Evolutionary conservation across 2,888 invertebrate genomes (phyloP).

Genomic region (Geotrupes spiniger): DNA sequence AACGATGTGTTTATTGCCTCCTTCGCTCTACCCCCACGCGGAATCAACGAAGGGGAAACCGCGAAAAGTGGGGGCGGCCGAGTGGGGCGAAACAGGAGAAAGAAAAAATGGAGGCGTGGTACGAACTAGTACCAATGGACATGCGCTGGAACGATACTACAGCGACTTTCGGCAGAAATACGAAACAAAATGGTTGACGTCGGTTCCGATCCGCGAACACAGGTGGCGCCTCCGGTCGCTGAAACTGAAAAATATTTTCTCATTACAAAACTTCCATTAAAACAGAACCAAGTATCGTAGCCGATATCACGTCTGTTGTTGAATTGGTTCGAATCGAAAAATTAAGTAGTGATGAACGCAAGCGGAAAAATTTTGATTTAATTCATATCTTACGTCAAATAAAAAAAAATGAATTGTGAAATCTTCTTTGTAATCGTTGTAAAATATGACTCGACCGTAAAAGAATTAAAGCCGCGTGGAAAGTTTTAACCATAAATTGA

Average conservation of each 20-base stretch:
- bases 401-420: conserved; percentile 34
- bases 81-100: conserved; percentile 31
- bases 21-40: conserved; percentile 33
- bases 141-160: conserved; percentile 50
- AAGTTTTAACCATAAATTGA: conserved; percentile 36
- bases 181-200: conserved; percentile 62
- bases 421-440: conserved; percentile 33
- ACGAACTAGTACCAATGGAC: conserved; percentile 52
- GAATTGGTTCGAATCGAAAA: no score
- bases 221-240: conserved; percentile 49
- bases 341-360: no score
- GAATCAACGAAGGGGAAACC: conserved; percentile 31
- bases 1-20: conserved; percentile 51
- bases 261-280: no score
- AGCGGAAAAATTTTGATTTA: no score
- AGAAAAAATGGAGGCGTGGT: conserved; percentile 42
- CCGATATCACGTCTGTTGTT: no score
- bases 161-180: conserved; percentile 51
- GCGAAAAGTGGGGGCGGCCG: conserved; percentile 27
- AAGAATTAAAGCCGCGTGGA: conserved; percentile 34
- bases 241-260: no score
- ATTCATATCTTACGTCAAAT: background rate
- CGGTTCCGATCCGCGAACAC: conserved; percentile 36
- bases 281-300: no score
- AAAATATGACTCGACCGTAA: conserved; percentile 31